These are phyloP conservation scores for Phyto melanocephala DNA, from an alignment of 2,888 invertebrate genomes.

Conservation along the genomic window DNA sequence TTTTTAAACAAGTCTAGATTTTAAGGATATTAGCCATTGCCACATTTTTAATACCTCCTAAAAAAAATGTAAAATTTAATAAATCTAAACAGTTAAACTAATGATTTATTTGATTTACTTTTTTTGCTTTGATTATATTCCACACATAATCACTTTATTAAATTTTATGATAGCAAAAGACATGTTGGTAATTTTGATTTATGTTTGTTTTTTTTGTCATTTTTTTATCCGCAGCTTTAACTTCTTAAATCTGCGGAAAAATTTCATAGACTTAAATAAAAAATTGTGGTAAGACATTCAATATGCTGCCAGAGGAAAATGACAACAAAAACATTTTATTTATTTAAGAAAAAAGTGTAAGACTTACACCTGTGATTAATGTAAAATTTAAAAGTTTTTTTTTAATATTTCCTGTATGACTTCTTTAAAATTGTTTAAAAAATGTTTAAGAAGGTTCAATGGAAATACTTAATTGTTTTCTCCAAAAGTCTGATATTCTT, in stretches of 20 bases:
- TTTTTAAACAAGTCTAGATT: no score
- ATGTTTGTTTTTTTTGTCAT: not conserved
- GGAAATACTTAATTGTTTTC: no score
- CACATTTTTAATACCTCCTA: no score
- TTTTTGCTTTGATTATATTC: not conserved
- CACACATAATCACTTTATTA: not conserved
- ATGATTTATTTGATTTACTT: conserved; percentile 6
- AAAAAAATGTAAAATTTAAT: not conserved
- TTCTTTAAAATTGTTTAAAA: no score
- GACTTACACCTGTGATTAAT: no score
- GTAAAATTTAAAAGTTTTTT: no score
- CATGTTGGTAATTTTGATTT: not conserved
- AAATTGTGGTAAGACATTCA: not conserved
- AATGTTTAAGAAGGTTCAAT: no score
- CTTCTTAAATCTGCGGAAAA: not conserved
- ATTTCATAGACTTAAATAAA: not conserved
- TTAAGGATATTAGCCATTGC: no score
- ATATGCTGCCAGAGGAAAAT: not conserved
- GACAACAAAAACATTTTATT: no score
- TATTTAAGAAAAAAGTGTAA: no score
- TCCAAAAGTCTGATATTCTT: no score
- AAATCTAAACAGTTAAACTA: conserved; percentile 7
- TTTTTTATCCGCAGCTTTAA: not conserved
- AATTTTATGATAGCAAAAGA: not conserved
- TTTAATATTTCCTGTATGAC: no score